Percentiles rank a stretch among this genome's conserved stretches.
Conservation (phyloP, 2,888 invertebrate genomes). For the Ceriagrion tenellum region DNA sequence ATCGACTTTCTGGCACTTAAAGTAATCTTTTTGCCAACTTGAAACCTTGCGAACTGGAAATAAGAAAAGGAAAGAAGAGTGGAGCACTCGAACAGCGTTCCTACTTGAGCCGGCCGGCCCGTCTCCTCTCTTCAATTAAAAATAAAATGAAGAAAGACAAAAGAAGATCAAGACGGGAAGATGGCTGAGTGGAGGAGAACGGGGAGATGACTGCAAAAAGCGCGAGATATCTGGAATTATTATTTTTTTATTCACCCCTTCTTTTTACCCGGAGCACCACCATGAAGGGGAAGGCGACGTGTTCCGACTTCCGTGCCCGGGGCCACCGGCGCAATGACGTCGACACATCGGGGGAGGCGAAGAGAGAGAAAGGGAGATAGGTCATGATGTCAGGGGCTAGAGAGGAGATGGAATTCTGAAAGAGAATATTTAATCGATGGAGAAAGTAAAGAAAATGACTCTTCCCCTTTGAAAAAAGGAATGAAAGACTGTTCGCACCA, state of each 20-base stretch:
- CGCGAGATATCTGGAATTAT: not conserved
- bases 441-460: not conserved
- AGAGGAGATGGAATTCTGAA: not conserved
- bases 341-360: not conserved
- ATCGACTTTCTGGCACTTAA: not conserved
- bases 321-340: not conserved
- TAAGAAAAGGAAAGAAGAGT: not conserved
- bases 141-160: slow-evolving; percentile 4
- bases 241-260: not conserved
- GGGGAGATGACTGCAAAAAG: not conserved
- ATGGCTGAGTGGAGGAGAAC: not conserved
- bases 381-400: not conserved
- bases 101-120: not conserved
- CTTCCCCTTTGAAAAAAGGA: not conserved
- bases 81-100: not conserved
- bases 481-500: not conserved
- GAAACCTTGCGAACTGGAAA: not conserved
- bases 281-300: not conserved
- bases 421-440: not conserved
- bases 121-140: slow-evolving; percentile 16
- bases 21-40: not conserved
- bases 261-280: not conserved
- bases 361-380: not conserved
- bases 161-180: not conserved
- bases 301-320: not conserved